Percentiles rank a stretch among this genome's conserved stretches.
These are phyloP conservation scores for Prunella strophiata DNA, from an alignment of 2,797 vertebrate species.

Conservation along the genomic window DNA sequence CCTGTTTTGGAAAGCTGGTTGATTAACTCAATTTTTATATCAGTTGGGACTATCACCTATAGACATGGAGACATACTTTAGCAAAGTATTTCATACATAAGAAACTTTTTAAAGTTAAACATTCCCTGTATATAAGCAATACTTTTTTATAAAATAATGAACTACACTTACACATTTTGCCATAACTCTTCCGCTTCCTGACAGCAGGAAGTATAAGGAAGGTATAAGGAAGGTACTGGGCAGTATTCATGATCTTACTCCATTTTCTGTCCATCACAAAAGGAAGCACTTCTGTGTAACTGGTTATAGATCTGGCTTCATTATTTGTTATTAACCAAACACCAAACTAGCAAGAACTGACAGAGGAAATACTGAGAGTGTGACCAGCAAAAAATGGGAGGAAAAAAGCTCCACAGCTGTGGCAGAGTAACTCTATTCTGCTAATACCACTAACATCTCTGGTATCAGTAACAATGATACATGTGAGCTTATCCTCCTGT, in stretches of 20 bases:
- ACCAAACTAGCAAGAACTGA: background rate
- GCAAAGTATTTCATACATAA: background rate
- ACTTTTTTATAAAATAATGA: background rate
- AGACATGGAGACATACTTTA: constrained; percentile 22
- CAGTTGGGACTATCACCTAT: constrained; percentile 91
- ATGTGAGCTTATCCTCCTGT: background rate
- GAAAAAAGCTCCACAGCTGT: background rate
- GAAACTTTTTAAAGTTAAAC: background rate
- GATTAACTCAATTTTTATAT: constrained; percentile 93
- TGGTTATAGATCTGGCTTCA: background rate
- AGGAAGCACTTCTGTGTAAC: background rate
- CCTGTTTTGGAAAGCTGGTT: constrained; percentile 92
- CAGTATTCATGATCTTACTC: background rate
- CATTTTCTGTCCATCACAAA: background rate
- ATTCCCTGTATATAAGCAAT: background rate
- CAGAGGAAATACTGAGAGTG: background rate
- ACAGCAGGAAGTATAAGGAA: background rate
- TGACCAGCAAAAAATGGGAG: background rate
- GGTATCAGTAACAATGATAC: background rate
- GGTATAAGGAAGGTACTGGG: background rate
- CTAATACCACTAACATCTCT: background rate
- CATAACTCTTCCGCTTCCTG: background rate
- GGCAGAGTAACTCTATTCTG: background rate
- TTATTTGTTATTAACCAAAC: background rate
- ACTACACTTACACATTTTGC: background rate